These are phyloP conservation scores for Temnothorax ravouxi DNA, from an alignment of 2,888 invertebrate genomes.

Conservation along the genomic window DNA sequence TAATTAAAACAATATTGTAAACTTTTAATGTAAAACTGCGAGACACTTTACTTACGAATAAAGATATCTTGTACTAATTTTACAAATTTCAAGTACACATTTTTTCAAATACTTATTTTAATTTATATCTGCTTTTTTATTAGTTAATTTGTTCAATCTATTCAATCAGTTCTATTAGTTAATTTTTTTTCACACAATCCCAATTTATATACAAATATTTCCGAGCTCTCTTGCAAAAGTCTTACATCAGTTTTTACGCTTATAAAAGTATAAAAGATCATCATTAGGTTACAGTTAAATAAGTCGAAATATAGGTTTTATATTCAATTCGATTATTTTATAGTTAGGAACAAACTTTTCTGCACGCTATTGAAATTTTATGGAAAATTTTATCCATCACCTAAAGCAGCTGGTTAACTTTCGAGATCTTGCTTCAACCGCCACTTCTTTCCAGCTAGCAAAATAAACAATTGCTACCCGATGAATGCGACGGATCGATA, in stretches of 20 bases:
- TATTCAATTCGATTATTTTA: conserved; percentile 40
- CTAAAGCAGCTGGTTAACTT: conserved; percentile 52
- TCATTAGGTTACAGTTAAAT: not conserved
- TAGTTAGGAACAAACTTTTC: conserved; percentile 30
- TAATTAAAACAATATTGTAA: conserved; percentile 10
- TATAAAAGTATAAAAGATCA: not conserved
- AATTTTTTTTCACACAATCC: not conserved
- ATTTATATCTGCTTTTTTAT: not conserved
- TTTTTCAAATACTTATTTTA: not conserved
- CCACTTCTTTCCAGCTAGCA: conserved; percentile 22
- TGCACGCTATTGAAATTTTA: conserved; percentile 34
- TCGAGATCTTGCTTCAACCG: conserved; percentile 46
- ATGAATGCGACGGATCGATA: conserved; percentile 55
- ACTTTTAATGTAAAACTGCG: not conserved
- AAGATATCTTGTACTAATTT: conserved; percentile 11
- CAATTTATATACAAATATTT: not conserved
- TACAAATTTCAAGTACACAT: not conserved
- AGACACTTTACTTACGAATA: not conserved
- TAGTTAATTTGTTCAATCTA: not conserved
- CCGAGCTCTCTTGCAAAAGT: not conserved
- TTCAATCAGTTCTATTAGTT: not conserved
- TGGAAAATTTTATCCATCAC: conserved; percentile 44
- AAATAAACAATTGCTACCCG: conserved; percentile 55
- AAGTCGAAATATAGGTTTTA: not conserved
- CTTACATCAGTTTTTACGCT: not conserved